These are phyloP conservation scores for Tenualosa thibaudeaui DNA, from an alignment of 2,797 vertebrate species.

Conservation along the genomic window DNA sequence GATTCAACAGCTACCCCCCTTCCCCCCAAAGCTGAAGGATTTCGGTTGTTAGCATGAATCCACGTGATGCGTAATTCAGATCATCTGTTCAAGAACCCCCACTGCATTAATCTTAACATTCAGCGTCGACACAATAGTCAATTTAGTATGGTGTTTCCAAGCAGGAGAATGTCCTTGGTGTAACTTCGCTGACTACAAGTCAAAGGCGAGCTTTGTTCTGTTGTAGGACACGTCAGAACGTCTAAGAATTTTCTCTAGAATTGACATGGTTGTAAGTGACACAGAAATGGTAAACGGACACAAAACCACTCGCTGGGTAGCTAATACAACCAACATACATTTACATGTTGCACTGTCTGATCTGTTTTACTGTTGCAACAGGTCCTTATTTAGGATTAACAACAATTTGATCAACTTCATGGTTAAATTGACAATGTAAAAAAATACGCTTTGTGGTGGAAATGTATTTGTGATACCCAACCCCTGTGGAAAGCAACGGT, in stretches of 20 bases:
- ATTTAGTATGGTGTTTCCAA: neutral
- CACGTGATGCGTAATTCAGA: constrained; percentile 46
- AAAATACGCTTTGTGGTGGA: too few relatives aligned
- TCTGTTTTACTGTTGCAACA: neutral
- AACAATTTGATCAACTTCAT: neutral
- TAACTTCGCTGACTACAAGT: neutral
- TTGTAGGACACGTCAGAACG: neutral
- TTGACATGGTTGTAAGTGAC: neutral
- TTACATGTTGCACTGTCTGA: neutral
- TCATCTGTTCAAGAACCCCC: constrained; percentile 66
- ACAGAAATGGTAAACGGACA: neutral
- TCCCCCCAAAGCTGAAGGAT: neutral
- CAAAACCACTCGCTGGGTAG: neutral
- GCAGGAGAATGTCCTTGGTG: neutral
- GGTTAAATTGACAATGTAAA: too few relatives aligned
- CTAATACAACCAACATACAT: neutral
- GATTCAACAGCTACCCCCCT: neutral
- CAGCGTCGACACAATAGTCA: neutral
- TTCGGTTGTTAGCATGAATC: constrained; percentile 14
- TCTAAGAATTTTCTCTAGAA: neutral
- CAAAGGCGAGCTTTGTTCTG: neutral
- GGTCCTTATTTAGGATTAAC: too few relatives aligned
- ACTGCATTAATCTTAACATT: constrained; percentile 4
- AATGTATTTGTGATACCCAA: too few relatives aligned
- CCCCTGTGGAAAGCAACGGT: neutral